Base-by-base conservation (phyloP, 2,888 invertebrate species). In the Drosophila neotestacea region DNA sequence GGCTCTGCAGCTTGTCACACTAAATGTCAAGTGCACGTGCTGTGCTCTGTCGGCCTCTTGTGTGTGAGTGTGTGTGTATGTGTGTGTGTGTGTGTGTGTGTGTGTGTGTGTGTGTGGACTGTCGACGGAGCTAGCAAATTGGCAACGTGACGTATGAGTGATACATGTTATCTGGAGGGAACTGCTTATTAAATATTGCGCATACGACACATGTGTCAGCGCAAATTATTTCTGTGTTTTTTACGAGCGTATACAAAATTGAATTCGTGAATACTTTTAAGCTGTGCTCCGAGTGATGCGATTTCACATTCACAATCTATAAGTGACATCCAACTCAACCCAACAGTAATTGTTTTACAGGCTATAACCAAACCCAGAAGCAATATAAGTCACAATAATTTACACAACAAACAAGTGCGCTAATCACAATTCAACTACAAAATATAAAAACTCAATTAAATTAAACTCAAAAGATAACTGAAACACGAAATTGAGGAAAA, bases 1-100 rank as follows among this genome's bases (percentile, higher is more conserved):
- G 48, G 42, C 61, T 64, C 69, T 65, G 65, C 65, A 65, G 56
- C 70, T 78, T 88, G 84, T 77, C 76, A 65, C 72, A 83, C 77
- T 84, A 81, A 88, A 86, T 88, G 88, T 88, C 87, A 86, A 81
- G 87, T 86, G 77, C 84, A 88, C 85, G 79, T 88, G 88, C 67
- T 77, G 70, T 59, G 66, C 65, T 42, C 39, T 36, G 50, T 30
- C 62, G 66, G 65, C 27, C 52, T 50, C 48, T 39, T 6, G 16
- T 41, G 44, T 16, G 54, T 39, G 47, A 28, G 38, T 32, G 32
- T 32, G 44, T 39, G 30, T 30, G 55, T 36, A 22, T 39, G 32
- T 4, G 41, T 22, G 47, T 44, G 47, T 56, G 54, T 6, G 16
- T 41, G 44, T 16, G 54, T 39, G 47, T 28, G 38, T 32, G 32